Evolutionary conservation across 2,113 vertebrate genomes (phyloP), one percentile per base, ranked within the genome.

Genomic region (Lepus timidus): DNA sequence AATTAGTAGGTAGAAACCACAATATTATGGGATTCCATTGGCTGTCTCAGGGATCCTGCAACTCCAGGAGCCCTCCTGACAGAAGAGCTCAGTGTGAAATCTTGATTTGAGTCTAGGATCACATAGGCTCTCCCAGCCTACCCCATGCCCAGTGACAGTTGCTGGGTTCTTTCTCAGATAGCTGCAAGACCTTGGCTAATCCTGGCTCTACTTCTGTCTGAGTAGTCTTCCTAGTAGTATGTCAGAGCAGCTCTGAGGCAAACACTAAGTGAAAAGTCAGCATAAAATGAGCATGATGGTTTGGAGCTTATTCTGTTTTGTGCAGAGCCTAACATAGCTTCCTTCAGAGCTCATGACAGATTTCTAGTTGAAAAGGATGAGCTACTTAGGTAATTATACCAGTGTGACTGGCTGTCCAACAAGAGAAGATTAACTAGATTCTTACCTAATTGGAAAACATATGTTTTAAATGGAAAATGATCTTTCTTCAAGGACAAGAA

Each of bases 1-100:
- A 92, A 73, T 95, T 96, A 82, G 70, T 86, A 62, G 44, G 17
- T 86, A 78, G 71, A 76, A 96, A 92, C 25, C 68, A 86, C 81
- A 85, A 14, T 52, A 92, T 82, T 16, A 39, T 13, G 8, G 78
- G 29, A 96, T 68, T 13, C 49, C 22, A 27, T 4, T 79, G 75
- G 12, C 6, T 74, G 13, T 79, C 76, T 87, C 44, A 5, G 22
- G 73, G 49, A 52, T 55, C 31, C 83, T 71, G 61, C 71, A 16
- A 12, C 20, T 36, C 55, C 29, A 80, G n/a, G 29, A 8, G 4
- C 9, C 75, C 22, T 58, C 27, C 65, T 68, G 19, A 73, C 20
- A 64, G 44, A 55, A 68, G n/a, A 74, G 64, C 31, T 78, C 68
- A 65, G 75, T 33, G 44, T 33, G 17, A 31, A 36, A 9, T 85